phyloP scores from a whole-genome alignment of 2,113 vertebrate species.

The Myiozetetes cayanensis region DNA sequence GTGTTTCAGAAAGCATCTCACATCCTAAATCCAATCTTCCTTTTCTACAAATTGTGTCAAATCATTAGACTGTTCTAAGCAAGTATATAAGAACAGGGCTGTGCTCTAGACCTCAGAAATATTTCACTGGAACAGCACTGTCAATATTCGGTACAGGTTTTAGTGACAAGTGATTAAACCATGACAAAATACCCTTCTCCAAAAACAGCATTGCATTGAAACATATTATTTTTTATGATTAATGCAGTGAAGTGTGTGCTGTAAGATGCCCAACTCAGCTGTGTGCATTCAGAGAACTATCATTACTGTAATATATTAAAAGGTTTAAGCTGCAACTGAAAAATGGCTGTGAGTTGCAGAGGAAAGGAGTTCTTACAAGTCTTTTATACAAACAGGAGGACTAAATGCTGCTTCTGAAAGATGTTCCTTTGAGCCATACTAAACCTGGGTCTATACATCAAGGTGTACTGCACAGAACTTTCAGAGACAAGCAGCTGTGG shows the following conservation, averaged over 20 bases:
- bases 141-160: not conserved
- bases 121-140: not conserved
- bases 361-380: not conserved
- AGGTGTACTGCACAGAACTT: not conserved
- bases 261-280: not conserved
- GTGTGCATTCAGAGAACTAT: not conserved
- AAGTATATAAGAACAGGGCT: not conserved
- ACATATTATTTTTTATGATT: not conserved
- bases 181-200: not conserved
- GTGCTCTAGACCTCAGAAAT: not conserved
- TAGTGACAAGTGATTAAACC: not conserved
- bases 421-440: not conserved
- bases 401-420: not conserved
- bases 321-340: not conserved
- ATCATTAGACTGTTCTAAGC: not conserved
- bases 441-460: not conserved
- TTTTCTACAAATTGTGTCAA: not conserved
- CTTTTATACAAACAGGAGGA: not conserved
- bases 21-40: not conserved
- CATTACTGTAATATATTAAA: not conserved
- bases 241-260: not conserved
- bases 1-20: not conserved
- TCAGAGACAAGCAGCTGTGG: not conserved
- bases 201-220: not conserved
- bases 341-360: not conserved